A percentile compares a stretch with the other conserved stretches of the same genome.
Conservation (phyloP, 2,888 invertebrate genomes). For the Callosobruchus maculatus region DNA sequence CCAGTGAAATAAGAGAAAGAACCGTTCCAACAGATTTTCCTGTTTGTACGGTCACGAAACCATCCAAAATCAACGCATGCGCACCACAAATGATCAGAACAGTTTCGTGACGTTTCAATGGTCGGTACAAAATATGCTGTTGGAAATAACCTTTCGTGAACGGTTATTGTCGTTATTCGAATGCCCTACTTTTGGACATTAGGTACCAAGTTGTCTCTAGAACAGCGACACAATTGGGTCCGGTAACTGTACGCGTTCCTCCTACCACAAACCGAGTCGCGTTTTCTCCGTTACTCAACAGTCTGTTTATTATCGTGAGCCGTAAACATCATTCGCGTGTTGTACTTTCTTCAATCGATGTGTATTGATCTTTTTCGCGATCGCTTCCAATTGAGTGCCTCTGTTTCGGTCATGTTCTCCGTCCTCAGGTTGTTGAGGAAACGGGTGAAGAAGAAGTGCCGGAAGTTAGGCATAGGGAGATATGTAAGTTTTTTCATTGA, state of each 20-base stretch:
- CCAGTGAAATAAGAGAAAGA: no score
- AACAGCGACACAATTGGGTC: background rate
- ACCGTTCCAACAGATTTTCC: no score
- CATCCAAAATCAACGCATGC: no score
- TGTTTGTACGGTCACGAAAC: no score
- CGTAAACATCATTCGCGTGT: background rate
- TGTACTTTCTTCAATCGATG: background rate
- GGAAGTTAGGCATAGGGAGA: background rate
- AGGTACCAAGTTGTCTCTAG: background rate
- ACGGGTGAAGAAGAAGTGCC: background rate
- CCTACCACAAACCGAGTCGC: background rate
- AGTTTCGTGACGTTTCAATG: no score
- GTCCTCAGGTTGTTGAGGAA: background rate
- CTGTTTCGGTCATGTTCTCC: background rate
- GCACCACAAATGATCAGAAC: no score
- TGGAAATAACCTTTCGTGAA: no score
- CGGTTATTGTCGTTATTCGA: no score
- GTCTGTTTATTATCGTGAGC: background rate
- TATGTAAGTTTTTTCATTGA: background rate
- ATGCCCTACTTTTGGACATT: background rate
- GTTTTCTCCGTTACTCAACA: background rate
- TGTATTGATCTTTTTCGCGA: background rate
- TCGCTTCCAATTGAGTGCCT: background rate
- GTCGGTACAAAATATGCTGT: no score
- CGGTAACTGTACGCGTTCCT: background rate